A percentile compares a stretch with the other conserved stretches of the same genome.
phyloP scores from a whole-genome alignment of 2,113 vertebrate genomes.

The Cairina moschata region DNA sequence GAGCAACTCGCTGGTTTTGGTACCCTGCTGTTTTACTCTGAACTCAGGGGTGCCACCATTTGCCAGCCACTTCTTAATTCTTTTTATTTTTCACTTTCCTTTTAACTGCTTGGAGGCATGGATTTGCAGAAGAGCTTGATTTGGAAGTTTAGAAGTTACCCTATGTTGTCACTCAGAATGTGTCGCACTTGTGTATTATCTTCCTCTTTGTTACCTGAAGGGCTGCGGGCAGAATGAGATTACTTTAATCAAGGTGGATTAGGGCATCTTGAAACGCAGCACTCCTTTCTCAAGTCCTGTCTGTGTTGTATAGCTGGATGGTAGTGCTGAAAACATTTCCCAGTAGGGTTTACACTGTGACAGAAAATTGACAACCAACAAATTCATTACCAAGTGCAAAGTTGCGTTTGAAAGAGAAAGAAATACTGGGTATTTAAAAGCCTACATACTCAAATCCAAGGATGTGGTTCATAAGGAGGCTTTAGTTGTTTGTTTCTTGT shows the following conservation, averaged over 20 bases:
- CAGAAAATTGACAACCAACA: background rate
- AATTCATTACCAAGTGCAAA: background rate
- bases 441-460: background rate
- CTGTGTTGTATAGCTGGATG: background rate
- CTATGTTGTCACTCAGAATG: fast-evolving
- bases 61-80: background rate
- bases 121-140: fast-evolving
- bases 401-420: background rate
- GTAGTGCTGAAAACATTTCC: fast-evolving
- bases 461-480: background rate
- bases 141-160: background rate
- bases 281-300: background rate
- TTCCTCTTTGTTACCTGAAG: background rate
- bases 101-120: fast-evolving
- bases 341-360: no score
- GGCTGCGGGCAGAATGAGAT: fast-evolving
- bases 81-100: background rate
- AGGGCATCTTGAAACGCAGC: fast-evolving
- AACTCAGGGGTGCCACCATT: fast-evolving
- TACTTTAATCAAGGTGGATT: background rate
- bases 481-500: background rate
- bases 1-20: background rate
- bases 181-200: background rate
- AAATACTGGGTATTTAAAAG: background rate
- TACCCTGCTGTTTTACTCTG: fast-evolving